Evolutionary conservation across 1,140 invertebrate genomes (phyloP), one percentile per base, ranked within the genome.

Genomic region (Ooceraea biroi): DNA sequence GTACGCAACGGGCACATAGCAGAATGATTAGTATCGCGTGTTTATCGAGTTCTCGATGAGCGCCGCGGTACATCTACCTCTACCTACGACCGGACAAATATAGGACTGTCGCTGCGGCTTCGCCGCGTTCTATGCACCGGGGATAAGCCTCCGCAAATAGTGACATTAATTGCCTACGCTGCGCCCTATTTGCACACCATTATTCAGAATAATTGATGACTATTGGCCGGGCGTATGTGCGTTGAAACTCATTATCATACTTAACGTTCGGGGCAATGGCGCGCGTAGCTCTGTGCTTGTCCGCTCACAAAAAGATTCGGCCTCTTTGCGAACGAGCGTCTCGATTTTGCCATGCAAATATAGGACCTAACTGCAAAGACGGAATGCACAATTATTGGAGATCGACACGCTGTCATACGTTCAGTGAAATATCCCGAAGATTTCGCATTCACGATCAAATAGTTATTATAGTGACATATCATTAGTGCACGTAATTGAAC

Each of bases 201-300:
- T 93, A 92, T 93, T 92, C 91, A 91, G 92, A 92, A 93, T 93
- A 93, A 93, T 93, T 92, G 91, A 93, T 92, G 91, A 92, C 92
- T 91, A 92, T 92, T 92, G 91, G 89, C 50, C 88, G 84, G 36
- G 85, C 86, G 83, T 90, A 88, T 84, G 36, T 36, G 90, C 88
- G 90, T 90, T 74, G 86, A 89, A 92, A 92, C 88, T 91, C 90
- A 92, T 93, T 91, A 92, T 78, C 91, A 92, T 93, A 91, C 90
- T 92, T 89, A 91, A 88, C 86, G 85, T 87, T 30, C 78, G 77
- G 44, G 3, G n/a, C 44, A 68, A 78, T 57, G 22, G 22, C 36
- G 36, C 36, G 30, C 36, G 50, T 55, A 44, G n/a, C 27, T 19
- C n/a, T 0, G n/a, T n/a, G 0, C 52, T 50, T 11, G 58, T n/a